Percentiles rank a stretch among this genome's conserved stretches.
phyloP scores from a whole-genome alignment of 2,113 vertebrate genomes.

The Antechinus flavipes region DNA sequence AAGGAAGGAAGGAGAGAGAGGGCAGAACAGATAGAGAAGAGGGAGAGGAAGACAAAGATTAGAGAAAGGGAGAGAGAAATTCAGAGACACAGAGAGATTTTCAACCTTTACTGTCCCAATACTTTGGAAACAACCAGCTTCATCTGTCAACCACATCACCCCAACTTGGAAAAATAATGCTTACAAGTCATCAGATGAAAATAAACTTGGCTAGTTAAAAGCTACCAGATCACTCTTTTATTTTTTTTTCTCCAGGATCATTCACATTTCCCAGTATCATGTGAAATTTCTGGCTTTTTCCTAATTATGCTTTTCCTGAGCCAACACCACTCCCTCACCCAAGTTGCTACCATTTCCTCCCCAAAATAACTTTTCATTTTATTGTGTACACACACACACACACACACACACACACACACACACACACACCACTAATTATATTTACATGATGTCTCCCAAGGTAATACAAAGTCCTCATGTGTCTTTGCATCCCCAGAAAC shows the following conservation, averaged over 20 bases:
- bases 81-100: neutral
- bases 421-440: neutral
- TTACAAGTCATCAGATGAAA: neutral
- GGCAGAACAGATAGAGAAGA: too few species aligned
- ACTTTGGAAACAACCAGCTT: neutral
- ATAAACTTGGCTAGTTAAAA: neutral
- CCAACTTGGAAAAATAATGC: neutral
- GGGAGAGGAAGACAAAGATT: too few species aligned
- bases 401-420: too few species aligned
- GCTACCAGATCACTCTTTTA: neutral
- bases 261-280: neutral
- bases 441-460: neutral
- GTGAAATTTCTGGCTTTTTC: neutral
- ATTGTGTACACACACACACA: neutral
- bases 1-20: too few species aligned
- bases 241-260: neutral
- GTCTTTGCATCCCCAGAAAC: neutral
- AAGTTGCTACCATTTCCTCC: neutral
- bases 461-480: neutral
- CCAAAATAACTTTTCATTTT: neutral
- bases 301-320: neutral
- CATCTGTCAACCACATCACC: neutral
- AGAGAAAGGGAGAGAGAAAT: too few species aligned
- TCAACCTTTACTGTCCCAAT: neutral
- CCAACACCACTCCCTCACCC: neutral